Conservation (phyloP, 2,888 invertebrate species). For the Osmoderma eremita region DNA sequence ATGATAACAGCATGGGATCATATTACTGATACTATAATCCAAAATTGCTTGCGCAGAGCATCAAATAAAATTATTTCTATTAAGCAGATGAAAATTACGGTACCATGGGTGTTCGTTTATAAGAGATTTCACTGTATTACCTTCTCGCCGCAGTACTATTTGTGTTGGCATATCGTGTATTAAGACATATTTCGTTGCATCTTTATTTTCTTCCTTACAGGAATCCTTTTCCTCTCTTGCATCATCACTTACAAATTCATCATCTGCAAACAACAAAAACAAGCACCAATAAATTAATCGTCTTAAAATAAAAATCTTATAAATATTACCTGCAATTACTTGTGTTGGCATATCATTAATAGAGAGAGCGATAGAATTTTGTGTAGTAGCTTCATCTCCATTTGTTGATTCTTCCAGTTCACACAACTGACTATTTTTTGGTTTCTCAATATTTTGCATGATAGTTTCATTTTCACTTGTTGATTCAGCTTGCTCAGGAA, state of each 20-base stretch:
- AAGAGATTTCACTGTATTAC: neutral
- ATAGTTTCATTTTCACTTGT: too few species aligned
- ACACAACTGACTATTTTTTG: too few species aligned
- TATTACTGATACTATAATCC: too few species aligned
- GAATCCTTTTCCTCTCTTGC: neutral
- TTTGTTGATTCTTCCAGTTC: too few species aligned
- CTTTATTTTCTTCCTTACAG: neutral
- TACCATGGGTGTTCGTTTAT: too few species aligned
- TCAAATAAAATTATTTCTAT: too few species aligned
- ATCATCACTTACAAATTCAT: neutral
- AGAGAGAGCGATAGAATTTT: neutral
- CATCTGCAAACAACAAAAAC: conserved; percentile 7
- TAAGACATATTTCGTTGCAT: neutral
- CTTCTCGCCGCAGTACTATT: neutral
- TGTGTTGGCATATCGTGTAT: conserved; percentile 32
- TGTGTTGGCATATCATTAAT: conserved; percentile 35
- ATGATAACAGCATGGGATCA: too few species aligned
- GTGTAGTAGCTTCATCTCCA: too few species aligned
- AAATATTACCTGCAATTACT: conserved; percentile 2
- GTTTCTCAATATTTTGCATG: too few species aligned
- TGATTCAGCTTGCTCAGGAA: too few species aligned
- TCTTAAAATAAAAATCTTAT: neutral
- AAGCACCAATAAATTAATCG: neutral
- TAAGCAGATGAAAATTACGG: too few species aligned
- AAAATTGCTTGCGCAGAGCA: too few species aligned